Base-by-base conservation (phyloP, 2,888 invertebrate species). In the Drosophila mettleri region DNA sequence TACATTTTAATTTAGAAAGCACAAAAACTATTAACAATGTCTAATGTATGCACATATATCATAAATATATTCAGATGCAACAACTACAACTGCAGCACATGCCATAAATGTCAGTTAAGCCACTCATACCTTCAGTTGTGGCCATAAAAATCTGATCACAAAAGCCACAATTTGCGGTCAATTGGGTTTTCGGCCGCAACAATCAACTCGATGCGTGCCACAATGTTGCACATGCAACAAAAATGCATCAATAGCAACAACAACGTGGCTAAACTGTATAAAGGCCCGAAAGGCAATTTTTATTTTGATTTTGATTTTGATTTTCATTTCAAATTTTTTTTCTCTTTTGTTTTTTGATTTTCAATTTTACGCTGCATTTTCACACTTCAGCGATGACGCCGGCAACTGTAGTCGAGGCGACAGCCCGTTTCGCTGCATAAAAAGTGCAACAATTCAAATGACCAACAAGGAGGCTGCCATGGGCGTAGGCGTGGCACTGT, bases 91-190 rank as follows among this genome's bases (percentile, higher is more conserved):
- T 59, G 72, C 41, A 46, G 24, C 48, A 24, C 18, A 39, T 36
- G 51, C 31, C 55, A 36, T 38, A 58, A 16, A 18, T 14, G 29
- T 20, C 46, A 31, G 29, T 31, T 14, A 41, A 20, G 18, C 27
- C 34, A 22, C 49, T n/a, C 49, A n/a, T n/a, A 4, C 31, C 27
- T 9, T 10, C 48, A 53, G 38, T 54, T 54, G 65, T 63, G 43
- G 68, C 83, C 49, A 88, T 83, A 83, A 83, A 83, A 83, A 88
- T 88, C 82, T 52, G 88, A 82, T 85, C 82, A 86, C 75, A 81
- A 82, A 82, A 82, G 88, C 82, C 88, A 78, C 79, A 86, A 88
- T 87, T 87, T 86, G 89, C 87, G 85, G 85, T 86, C 85, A 88
- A 88, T 86, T 86, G 87, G 87, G 76, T 76, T 88, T 88, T 84